Evolutionary conservation across 2,113 vertebrate genomes (phyloP).

Genomic region (Rostratula benghalensis): DNA sequence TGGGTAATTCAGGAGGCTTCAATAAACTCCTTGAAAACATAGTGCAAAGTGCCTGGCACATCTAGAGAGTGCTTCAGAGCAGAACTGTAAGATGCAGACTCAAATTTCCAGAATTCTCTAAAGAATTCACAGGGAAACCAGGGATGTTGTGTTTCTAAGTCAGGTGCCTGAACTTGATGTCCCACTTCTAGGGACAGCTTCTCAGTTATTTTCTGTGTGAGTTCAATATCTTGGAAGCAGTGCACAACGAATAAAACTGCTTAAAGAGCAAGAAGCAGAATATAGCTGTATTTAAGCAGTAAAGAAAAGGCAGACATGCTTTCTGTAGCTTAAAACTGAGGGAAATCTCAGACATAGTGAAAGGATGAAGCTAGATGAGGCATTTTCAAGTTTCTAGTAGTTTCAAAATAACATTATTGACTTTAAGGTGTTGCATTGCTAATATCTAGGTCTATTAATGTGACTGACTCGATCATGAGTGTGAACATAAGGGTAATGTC

Average conservation of each 20-base stretch:
- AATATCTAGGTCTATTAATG: background rate
- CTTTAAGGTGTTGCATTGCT: background rate
- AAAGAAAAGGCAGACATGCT: background rate
- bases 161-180: background rate
- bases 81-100: background rate
- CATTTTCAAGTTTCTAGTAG: background rate
- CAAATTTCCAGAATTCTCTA: background rate
- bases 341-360: background rate
- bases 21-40: background rate
- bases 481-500: background rate
- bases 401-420: background rate
- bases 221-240: background rate
- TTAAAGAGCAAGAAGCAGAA: background rate
- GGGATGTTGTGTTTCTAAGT: background rate
- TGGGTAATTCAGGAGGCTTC: background rate
- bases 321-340: background rate
- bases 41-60: background rate
- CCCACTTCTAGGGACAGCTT: background rate
- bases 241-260: background rate
- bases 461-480: background rate
- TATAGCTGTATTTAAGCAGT: background rate
- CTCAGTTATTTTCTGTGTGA: background rate
- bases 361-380: background rate
- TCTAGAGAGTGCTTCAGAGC: background rate
- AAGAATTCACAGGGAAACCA: rapidly evolving